phyloP scores from a whole-genome alignment of 2,113 vertebrate species.

The Melierax canorus region DNA sequence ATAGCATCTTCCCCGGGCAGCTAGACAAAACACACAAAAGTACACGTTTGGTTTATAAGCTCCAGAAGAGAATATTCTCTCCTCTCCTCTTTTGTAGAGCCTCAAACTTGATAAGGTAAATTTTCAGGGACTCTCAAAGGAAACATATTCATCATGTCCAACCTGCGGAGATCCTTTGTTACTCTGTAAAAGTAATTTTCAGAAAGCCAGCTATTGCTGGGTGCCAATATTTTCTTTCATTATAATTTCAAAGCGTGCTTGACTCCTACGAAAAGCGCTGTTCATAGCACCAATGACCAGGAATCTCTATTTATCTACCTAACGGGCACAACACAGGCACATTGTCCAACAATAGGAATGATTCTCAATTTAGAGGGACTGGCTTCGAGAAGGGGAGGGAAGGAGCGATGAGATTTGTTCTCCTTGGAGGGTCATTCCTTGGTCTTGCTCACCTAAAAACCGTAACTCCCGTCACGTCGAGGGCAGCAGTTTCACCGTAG shows the following conservation, averaged over 20 bases:
- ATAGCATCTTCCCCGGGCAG: conserved; percentile 39
- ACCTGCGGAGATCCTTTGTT: conserved; percentile 28
- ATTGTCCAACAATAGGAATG: neutral
- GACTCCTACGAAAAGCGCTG: neutral
- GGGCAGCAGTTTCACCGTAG: accelerated
- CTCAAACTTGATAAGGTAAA: neutral
- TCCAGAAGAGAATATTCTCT: neutral
- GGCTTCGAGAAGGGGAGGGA: neutral
- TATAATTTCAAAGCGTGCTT: neutral
- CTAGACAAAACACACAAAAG: neutral
- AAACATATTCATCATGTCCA: neutral
- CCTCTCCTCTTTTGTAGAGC: neutral
- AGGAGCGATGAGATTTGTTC: neutral
- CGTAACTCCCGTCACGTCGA: neutral
- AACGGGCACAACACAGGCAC: neutral
- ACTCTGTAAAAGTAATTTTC: neutral
- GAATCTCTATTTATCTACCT: neutral
- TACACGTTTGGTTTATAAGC: neutral
- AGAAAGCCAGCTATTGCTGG: neutral
- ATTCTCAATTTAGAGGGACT: neutral
- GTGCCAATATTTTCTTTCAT: conserved; percentile 28
- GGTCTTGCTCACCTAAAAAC: neutral
- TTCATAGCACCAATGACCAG: neutral
- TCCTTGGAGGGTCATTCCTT: neutral
- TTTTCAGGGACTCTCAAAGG: conserved; percentile 17